Base-by-base conservation (phyloP, 2,888 invertebrate species). In the Parelbella ahira region DNA sequence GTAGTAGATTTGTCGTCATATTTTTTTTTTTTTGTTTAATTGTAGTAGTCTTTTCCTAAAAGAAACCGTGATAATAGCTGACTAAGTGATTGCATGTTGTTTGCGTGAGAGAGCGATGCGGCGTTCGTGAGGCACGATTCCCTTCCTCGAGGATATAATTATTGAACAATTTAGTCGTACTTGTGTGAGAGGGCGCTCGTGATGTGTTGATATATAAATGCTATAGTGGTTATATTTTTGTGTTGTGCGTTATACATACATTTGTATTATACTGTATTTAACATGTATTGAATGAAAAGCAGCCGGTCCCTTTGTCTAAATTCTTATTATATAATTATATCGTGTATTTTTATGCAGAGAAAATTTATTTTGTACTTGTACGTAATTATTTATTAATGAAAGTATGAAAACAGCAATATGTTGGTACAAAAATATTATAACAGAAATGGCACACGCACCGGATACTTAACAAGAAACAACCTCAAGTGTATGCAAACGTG, bases 11-110 rank as follows among this genome's bases (percentile, higher is more conserved):
- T 79, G 75, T 78, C 64, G 68, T 72, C 73, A 48, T 69, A 69
- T 69, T 72, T 75, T 74, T 78, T 72, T 68, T 69, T n/a, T n/a
- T n/a, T n/a, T n/a, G n/a, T n/a, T n/a, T n/a, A n/a, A 72, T 68
- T 73, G 66, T 79, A 68, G 69, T 80, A 69, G 72, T 74, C 68
- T 76, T 80, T 75, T 76, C 72, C 69, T 72, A 70, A 80, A 67
- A 57, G n/a, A 74, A 84, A 83, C 84, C 79, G 88, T 88, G 88
- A 88, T 88, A 88, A 80, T 88, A 88, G 88, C 76, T 82, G 65
- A 69, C 70, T 84, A 87, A 81, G 83, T 78, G 68, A 62, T 65
- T 63, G 76, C 67, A 58, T 73, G 80, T n/a, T n/a, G n/a, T 60
- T 51, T 68, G 75, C 53, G 68, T 67, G 78, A 59, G 72, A 72